Conservation (phyloP, 2,797 vertebrate species). For the Synaphobranchus kaupii region DNA sequence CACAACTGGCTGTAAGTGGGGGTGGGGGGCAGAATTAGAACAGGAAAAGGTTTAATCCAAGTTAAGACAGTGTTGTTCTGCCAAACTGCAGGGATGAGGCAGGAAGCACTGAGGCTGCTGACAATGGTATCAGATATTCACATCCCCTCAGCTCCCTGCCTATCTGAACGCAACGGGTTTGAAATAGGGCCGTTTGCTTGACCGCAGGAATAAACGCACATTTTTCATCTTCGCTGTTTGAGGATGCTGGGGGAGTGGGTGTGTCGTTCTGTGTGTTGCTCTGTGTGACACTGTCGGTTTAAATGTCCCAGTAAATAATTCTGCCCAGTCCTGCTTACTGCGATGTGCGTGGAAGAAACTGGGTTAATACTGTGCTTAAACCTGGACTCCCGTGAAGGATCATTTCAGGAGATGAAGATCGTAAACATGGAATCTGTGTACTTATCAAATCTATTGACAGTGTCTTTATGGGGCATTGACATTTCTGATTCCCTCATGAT, state of each 20-base stretch:
- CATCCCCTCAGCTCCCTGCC: slow-evolving; percentile 7
- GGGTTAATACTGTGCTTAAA: not conserved
- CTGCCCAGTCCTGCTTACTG: not conserved
- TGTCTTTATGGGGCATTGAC: not conserved
- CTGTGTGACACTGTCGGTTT: not conserved
- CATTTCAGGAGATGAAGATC: not conserved
- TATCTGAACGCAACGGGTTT: not conserved
- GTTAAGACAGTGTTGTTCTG: slow-evolving; percentile 17
- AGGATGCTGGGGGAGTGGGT: not conserved
- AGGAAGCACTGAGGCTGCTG: slow-evolving; percentile 29
- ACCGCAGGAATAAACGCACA: not conserved
- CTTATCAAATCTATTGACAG: not conserved
- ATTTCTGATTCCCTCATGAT: not conserved
- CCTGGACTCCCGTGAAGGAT: not conserved
- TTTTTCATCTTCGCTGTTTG: slow-evolving; percentile 4
- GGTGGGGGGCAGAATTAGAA: not conserved
- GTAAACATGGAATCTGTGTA: not conserved
- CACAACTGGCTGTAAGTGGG: slow-evolving; percentile 27
- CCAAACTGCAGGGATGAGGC: not conserved
- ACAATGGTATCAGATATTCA: slow-evolving; percentile 8
- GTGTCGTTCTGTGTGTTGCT: slow-evolving; percentile 9
- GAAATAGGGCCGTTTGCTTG: not conserved
- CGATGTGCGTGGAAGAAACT: no score
- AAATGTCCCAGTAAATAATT: not conserved
- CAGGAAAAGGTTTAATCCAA: slow-evolving; percentile 29